These are phyloP conservation scores for Portunus trituberculatus DNA, from an alignment of 1,140 invertebrate genomes.

Conservation along the genomic window DNA sequence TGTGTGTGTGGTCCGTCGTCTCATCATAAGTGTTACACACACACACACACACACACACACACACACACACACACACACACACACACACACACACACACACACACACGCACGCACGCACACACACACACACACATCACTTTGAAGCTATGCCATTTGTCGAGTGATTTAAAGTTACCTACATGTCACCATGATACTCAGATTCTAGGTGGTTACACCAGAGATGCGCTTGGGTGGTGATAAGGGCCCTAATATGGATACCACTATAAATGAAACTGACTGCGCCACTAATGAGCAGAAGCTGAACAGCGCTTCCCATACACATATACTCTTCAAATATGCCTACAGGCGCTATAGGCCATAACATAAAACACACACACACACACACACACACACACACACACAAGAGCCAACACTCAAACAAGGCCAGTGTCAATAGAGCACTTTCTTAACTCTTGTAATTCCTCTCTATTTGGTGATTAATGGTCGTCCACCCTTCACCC, in stretches of 20 bases:
- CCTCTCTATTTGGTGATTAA: neutral
- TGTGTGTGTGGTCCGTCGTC: neutral
- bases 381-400: neutral
- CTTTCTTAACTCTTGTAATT: neutral
- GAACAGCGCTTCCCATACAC: no score
- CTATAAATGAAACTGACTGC: no score
- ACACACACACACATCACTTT: no score
- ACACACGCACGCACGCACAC: neutral
- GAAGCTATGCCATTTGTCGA: no score
- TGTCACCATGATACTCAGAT: no score
- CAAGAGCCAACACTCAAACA: neutral
- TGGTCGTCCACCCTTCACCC: neutral
- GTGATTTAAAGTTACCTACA: no score
- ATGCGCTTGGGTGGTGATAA: no score
- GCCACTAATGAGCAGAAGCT: no score
- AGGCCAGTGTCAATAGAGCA: neutral
- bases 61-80: conserved; percentile 25
- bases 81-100: conserved; percentile 10
- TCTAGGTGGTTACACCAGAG: no score
- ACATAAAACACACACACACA: neutral
- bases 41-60: neutral
- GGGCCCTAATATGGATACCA: no score
- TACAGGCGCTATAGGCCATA: no score
- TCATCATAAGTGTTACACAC: neutral
- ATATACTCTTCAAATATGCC: no score